Base-by-base conservation (phyloP, 2,113 vertebrate genomes). In the Lanius collurio region DNA sequence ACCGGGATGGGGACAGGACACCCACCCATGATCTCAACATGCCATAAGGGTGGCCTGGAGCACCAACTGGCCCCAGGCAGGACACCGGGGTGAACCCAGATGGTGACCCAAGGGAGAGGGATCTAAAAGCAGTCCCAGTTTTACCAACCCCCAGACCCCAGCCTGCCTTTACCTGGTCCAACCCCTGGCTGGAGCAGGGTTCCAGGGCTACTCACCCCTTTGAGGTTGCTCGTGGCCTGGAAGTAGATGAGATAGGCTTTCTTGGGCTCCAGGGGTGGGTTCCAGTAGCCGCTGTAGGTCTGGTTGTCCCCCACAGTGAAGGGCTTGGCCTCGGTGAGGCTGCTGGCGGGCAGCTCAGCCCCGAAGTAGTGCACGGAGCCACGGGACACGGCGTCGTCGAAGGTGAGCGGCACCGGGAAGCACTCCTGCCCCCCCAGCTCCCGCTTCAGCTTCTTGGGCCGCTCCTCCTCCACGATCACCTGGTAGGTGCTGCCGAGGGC, bases 231-330 rank as follows among this genome's bases (percentile, higher is more conserved):
- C 96, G 99, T 98, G 67, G 99, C 99, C 97, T 99, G 99, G 97
- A 99, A 99, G 96, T 99, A 99, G 98, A 99, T 98, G 70, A 99
- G 98, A 97, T 99, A 99, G 23, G 98, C 99, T 85, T 99, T 99
- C 93, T 98, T 98, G 75, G 99, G 99, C 93, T 99, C 99, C 87
- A 99, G 96, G 0, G 99, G 99, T 0, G 98, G 99, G 97, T 99
- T 99, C 99, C 99, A 99, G 97, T 99, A 99, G 89, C 99, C 99
- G 0, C 98, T 99, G 95, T 99, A 99, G 9, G 99, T 99, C 97
- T 99, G 99, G 94, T 99, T 99, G 98, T 99, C 99, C 1, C 99
- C 99, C 89, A 99, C 99, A 0, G 99, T 99, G 98, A 99, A 99
- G 65, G 99, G 99, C 75, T 98, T 99, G 97, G 99, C 98, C 97